phyloP scores from a whole-genome alignment of 1,140 invertebrate species.

The Armadillidium nasatum region DNA sequence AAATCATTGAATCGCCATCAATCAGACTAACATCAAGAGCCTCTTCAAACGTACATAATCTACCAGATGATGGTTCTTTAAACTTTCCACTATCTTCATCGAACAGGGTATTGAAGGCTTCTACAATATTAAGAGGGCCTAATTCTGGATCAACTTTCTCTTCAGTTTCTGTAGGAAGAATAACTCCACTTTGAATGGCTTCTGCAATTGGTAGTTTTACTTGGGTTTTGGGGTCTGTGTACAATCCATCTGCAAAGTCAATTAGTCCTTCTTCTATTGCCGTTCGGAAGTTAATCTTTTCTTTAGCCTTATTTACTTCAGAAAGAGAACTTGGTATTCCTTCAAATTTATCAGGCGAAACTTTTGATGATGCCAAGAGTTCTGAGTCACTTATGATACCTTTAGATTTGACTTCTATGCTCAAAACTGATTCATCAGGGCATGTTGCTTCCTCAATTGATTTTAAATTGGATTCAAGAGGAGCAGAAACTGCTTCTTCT shows the following conservation, averaged over 20 bases:
- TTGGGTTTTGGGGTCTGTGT: slow-evolving; percentile 64
- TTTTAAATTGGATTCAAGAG: neutral
- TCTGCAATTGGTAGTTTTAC: slow-evolving; percentile 60
- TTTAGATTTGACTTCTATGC: slow-evolving; percentile 26
- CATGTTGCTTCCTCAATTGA: neutral
- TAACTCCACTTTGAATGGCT: slow-evolving; percentile 60
- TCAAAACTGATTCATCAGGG: neutral
- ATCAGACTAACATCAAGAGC: slow-evolving; percentile 67
- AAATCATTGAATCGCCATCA: slow-evolving; percentile 65
- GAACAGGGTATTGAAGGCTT: slow-evolving; percentile 54
- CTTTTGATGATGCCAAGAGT: too few species aligned
- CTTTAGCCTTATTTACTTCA: too few species aligned
- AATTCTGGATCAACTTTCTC: slow-evolving; percentile 35
- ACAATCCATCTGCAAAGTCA: slow-evolving; percentile 61
- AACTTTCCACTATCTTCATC: slow-evolving; percentile 66
- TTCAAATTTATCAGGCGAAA: too few species aligned
- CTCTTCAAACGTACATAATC: slow-evolving; percentile 69
- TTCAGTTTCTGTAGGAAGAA: slow-evolving; percentile 51
- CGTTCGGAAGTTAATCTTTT: slow-evolving; percentile 51
- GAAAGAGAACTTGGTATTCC: too few species aligned
- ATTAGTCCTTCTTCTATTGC: slow-evolving; percentile 64
- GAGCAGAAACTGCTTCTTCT: neutral
- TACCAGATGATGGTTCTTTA: slow-evolving; percentile 56
- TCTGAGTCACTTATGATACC: slow-evolving; percentile 33
- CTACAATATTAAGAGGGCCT: slow-evolving; percentile 46